Base-by-base conservation (phyloP, 2,888 invertebrate genomes). In the Microplitis deprimator region DNA sequence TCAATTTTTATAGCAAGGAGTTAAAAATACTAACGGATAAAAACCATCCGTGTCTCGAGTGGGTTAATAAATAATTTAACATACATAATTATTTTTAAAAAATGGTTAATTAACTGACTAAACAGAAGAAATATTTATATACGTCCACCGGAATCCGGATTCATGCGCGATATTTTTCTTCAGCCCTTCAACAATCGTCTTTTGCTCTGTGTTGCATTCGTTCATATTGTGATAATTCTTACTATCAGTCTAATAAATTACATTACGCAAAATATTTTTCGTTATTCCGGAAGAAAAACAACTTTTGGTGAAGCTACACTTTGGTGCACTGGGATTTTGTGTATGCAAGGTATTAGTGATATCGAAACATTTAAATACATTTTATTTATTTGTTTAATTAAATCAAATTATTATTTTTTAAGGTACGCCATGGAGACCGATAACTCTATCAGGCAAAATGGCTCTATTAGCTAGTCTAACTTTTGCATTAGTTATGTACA, bases 241-340 rank as follows among this genome's bases (percentile, higher is more conserved):
- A 90, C 91, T 0, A 91, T 93, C 82, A 90, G 91, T 1, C 65
- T 92, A 6, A 92, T 92, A 73, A 92, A 91, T 79, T 89, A 88
- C 77, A 89, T 85, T 0, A 84, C 86, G 10, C 86, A 84, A 80
- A 82, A 84, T 59, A 75, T 85, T 38, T 81, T 86, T 16, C 64
- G 86, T 88, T 71, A 86, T 83, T 68, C 90, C 89, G 85, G 91
- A 85, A 79, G 84, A n/a, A 84, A 83, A 38, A 85, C 81, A 68
- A 87, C 87, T 5, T 90, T 91, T 38, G 91, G 91, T 0, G 93
- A 93, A 81, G 92, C 93, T 0, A 84, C 92, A 0, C 88, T 93
- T 65, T 93, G 93, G 93, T 92, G 92, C 13, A 91, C 92, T 41
- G 93, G 93, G 73, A 92, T 94, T 81, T 91, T 93, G 81, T 93